phyloP scores from a whole-genome alignment of 2,797 vertebrate species.

The Taenioides sp. region DNA sequence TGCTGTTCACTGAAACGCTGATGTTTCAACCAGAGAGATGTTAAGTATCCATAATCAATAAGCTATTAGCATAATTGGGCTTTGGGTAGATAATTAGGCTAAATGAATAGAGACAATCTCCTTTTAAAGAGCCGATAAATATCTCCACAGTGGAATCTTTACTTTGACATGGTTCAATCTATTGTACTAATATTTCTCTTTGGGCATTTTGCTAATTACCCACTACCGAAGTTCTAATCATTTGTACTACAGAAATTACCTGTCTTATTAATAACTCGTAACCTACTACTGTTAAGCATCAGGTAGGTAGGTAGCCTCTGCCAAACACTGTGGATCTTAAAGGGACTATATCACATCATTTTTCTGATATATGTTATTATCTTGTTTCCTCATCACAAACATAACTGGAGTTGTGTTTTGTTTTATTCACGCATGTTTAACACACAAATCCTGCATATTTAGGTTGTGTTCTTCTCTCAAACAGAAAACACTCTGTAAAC shows the following conservation, averaged over 20 bases:
- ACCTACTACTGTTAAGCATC: not conserved
- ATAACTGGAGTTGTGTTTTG: too few species aligned
- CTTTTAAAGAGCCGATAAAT: slow-evolving; percentile 12
- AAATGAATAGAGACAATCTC: slow-evolving; percentile 7
- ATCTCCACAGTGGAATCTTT: slow-evolving; percentile 8
- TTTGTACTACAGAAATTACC: not conserved
- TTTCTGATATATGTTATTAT: too few species aligned
- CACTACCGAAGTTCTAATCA: not conserved
- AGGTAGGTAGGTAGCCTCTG: too few species aligned
- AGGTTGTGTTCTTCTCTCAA: too few species aligned
- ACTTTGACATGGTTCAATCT: not conserved
- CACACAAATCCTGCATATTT: too few species aligned
- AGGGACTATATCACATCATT: too few species aligned
- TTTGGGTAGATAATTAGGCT: slow-evolving; percentile 1
- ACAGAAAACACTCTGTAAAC: too few species aligned
- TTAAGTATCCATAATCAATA: slow-evolving; percentile 16
- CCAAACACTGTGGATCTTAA: too few species aligned
- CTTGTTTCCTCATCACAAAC: too few species aligned
- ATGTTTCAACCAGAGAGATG: not conserved
- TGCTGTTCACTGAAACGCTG: not conserved
- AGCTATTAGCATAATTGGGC: slow-evolving; percentile 13
- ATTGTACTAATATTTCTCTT: slow-evolving; percentile 4
- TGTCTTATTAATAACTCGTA: not conserved
- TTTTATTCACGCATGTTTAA: too few species aligned
- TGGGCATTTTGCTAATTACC: slow-evolving; percentile 3